Evolutionary conservation across 2,113 vertebrate genomes (phyloP), one percentile per base, ranked within the genome.

Genomic region (Typhlomys cinereus): DNA sequence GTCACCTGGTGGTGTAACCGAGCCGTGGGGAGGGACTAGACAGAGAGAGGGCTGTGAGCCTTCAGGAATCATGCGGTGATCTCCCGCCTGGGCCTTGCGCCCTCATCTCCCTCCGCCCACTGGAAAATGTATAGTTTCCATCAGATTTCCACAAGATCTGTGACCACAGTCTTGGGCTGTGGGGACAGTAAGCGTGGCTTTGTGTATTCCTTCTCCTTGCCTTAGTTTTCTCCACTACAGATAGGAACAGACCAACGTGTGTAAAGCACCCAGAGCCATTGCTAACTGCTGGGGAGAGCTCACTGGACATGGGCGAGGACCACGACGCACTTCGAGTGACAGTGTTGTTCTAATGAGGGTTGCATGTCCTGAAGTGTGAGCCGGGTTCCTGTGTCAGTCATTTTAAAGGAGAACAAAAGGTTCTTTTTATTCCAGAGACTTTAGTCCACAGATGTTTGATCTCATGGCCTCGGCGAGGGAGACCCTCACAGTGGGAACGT

Each of bases 171-270:
- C 44, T 74, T 2, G 11, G n/a, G 66, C 48, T 48, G 17, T 46
- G 64, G 81, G 46, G 83, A 70, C 31, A 15, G 21, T 4, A 29
- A 20, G 15, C n/a, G 78, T 64, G 86, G 21, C 67, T 46, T n/a
- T 12, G 15, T 1, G 0, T 23, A 2, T 41, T 8, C 2, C 2
- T 7, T 46, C 2, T 2, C 6, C 9, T 4, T 11, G 50, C 29
- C 64, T 61, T 3, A 13, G 78, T 48, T 23, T 36, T 25, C 57
- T 62, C 12, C 1, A 23, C 54, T n/a, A n/a, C 36, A 66, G 76
- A 52, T 5, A n/a, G 5, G 15, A 13, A 29, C 4, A 34, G 34
- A 29, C 10, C 23, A 27, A 57, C 1, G 1, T 9, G 8, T 0
- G 50, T 27, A n/a, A 41, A 57, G 27, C 31, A 7, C 46, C 1